Evolutionary conservation across 2,113 vertebrate genomes (phyloP), one percentile per base, ranked within the genome.

Genomic region (Paramormyrops kingsleyae): DNA sequence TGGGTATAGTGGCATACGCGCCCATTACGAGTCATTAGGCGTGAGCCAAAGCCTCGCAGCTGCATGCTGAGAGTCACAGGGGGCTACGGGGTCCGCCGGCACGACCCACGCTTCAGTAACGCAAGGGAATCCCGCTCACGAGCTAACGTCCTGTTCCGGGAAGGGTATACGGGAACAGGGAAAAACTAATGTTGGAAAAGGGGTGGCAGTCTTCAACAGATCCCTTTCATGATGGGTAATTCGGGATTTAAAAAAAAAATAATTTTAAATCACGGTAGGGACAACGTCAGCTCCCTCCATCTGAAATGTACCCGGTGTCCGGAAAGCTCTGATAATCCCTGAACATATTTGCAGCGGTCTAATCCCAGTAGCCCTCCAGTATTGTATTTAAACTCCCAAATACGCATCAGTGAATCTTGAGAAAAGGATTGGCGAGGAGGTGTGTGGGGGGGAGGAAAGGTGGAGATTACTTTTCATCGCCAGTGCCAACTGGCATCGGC

Each of bases 401-500:
- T 47, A 84, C 27, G 87, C 70, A 90, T 84, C 70, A 27, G 52
- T 83, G 35, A 53, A 21, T 42, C 86, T 24, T 80, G 66, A 83
- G 89, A 83, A 83, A 62, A 83, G 66, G 66, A 84, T 83, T 27
- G 46, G 39, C 83, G 74, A 83, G 77, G 53, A 47, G 50, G 1
- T 53, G 49, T 47, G 53, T 10, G 56, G 27, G 4, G 31, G 3
- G 53, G 85, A 9, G 31, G 70, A 90, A 39, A 84, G 86, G 77
- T 89, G 92, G 90, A 44, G 66, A 91, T 91, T 77, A 84, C 53
- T 56, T 91, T 91, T 70, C 86, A 84, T 31, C 5, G 46, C 12
- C 2, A 0, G 24, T 88, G 86, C 89, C 90, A 89, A 50, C 44
- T 89, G 88, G 90, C 89, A 88, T 5, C 0, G 21, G n/a, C n/a